Percentiles rank a stretch among this genome's conserved stretches.
phyloP scores from a whole-genome alignment of 1,140 invertebrate genomes.

The Aphelenchoides besseyi region DNA sequence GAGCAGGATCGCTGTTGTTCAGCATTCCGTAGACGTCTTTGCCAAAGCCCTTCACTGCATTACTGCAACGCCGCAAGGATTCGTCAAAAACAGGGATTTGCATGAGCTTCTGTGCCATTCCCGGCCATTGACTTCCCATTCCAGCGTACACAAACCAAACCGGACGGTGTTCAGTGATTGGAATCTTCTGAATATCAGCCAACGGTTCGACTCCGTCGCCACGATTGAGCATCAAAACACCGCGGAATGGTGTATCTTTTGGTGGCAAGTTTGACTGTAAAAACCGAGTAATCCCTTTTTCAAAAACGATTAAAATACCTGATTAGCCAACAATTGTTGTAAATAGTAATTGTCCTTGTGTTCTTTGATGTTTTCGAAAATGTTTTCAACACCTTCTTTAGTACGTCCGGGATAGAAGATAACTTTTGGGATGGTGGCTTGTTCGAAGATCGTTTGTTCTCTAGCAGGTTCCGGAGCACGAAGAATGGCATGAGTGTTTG shows the following conservation, averaged over 20 bases:
- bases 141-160: constrained; percentile 91
- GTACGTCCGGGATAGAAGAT: constrained; percentile 79
- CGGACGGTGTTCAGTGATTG: constrained; percentile 68
- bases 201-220: constrained; percentile 56
- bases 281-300: neutral
- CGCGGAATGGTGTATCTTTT: constrained; percentile 60
- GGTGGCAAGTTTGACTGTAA: constrained; percentile 54
- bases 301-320: constrained; percentile 28
- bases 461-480: constrained; percentile 64
- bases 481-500: constrained; percentile 85
- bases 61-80: constrained; percentile 74
- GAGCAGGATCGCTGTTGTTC: constrained; percentile 71
- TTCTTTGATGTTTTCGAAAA: constrained; percentile 69
- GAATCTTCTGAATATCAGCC: constrained; percentile 66
- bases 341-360: constrained; percentile 57
- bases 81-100: constrained; percentile 75
- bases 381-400: constrained; percentile 72
- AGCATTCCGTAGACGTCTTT: constrained; percentile 79
- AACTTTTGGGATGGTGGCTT: constrained; percentile 68
- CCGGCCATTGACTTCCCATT: constrained; percentile 92
- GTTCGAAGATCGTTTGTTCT: constrained; percentile 59
- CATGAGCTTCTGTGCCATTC: constrained; percentile 83
- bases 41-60: constrained; percentile 72
- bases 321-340: constrained; percentile 54
- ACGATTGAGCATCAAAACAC: constrained; percentile 36